Conservation (phyloP, 2,113 vertebrate species). For the Protomyctophum bolini region DNA sequence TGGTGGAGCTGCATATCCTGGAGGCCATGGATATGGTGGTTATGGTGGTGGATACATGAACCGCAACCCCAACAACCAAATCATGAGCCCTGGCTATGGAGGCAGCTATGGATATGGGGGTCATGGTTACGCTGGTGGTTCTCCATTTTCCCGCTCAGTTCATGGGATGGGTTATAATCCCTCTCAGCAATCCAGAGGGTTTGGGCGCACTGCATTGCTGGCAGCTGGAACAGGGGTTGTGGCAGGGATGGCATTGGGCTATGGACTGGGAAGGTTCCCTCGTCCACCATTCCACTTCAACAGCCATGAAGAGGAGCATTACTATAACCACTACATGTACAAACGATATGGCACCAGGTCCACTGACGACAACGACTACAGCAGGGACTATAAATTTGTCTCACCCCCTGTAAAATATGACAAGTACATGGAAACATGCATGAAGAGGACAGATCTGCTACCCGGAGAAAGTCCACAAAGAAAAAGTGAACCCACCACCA, state of each 20-base stretch:
- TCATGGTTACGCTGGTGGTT: constrained; percentile 53
- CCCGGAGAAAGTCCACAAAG: constrained; percentile 19
- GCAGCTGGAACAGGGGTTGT: constrained; percentile 70
- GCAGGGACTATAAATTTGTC: constrained; percentile 61
- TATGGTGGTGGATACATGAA: constrained; percentile 64
- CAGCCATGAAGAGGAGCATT: constrained; percentile 65
- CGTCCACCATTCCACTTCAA: constrained; percentile 67
- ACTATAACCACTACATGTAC: constrained; percentile 80
- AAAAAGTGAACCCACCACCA: neutral
- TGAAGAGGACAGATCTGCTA: constrained; percentile 65
- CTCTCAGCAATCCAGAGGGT: constrained; percentile 67
- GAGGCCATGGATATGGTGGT: constrained; percentile 24
- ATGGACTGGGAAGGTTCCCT: constrained; percentile 72
- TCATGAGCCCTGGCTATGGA: constrained; percentile 73
- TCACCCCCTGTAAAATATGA: constrained; percentile 43
- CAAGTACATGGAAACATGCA: constrained; percentile 61
- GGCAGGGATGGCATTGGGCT: constrained; percentile 76
- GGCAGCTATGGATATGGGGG: constrained; percentile 63
- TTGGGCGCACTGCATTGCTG: constrained; percentile 66
- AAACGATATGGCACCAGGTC: constrained; percentile 58
- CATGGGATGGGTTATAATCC: constrained; percentile 57
- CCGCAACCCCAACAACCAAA: constrained; percentile 71
- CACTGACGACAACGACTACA: constrained; percentile 60
- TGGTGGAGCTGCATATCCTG: constrained; percentile 21
- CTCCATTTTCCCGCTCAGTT: constrained; percentile 69